A percentile compares a stretch with the other conserved stretches of the same genome.
Conservation (phyloP, 2,888 invertebrate genomes). For the Terebella lapidaria region DNA sequence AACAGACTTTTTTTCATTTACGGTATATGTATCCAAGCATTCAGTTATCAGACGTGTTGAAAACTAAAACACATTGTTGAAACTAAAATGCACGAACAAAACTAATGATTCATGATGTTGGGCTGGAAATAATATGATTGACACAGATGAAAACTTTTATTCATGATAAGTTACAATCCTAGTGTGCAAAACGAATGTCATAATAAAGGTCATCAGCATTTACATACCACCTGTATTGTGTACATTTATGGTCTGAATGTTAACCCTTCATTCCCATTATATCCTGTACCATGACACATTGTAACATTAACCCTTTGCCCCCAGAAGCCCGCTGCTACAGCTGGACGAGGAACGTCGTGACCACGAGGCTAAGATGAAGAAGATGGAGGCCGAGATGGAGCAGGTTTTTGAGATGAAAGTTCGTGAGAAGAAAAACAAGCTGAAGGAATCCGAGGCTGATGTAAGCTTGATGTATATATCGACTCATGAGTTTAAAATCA, state of each 20-base stretch:
- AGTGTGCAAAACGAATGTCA: too few relatives aligned
- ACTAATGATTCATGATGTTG: too few relatives aligned
- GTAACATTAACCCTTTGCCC: too few relatives aligned
- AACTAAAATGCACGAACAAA: too few relatives aligned
- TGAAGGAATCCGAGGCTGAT: conserved; percentile 91
- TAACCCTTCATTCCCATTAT: not conserved
- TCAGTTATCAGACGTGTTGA: too few relatives aligned
- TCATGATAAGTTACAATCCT: too few relatives aligned
- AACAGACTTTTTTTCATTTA: too few relatives aligned
- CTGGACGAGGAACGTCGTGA: conserved; percentile 97
- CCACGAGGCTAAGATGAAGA: conserved; percentile 94
- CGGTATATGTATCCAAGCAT: too few relatives aligned
- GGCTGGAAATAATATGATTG: too few relatives aligned
- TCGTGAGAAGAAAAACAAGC: conserved; percentile 89
- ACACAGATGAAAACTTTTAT: too few relatives aligned
- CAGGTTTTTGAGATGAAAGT: conserved; percentile 98
- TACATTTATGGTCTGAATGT: not conserved
- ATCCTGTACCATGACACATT: not conserved
- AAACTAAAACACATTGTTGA: too few relatives aligned
- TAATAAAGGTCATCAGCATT: too few relatives aligned
- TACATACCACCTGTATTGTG: not conserved
- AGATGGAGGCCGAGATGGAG: conserved; percentile 98
- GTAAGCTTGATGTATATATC: conserved; percentile 54
- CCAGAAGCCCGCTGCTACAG: conserved; percentile 92
- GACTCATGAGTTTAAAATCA: not conserved